phyloP scores from a whole-genome alignment of 2,797 vertebrate species.

The Discoglossus pictus region DNA sequence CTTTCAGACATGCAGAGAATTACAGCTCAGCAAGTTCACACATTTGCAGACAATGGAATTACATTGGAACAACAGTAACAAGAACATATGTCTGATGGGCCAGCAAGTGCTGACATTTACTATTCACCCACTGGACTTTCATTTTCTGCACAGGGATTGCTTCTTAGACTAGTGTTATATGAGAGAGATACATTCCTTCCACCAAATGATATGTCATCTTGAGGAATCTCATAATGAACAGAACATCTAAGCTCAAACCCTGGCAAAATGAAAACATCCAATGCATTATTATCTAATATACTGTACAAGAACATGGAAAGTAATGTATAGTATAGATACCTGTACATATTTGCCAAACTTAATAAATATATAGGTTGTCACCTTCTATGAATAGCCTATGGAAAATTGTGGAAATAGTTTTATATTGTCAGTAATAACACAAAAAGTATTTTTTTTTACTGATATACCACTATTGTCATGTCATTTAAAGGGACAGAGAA shows the following conservation, averaged over 20 bases:
- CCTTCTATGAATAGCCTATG: too few relatives aligned
- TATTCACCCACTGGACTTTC: constrained; percentile 64
- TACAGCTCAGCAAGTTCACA: constrained; percentile 70
- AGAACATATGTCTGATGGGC: constrained; percentile 65
- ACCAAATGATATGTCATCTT: constrained; percentile 60
- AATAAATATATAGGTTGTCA: constrained; percentile 55
- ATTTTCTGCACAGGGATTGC: constrained; percentile 61
- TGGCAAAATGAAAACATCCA: constrained; percentile 59
- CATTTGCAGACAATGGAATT: constrained; percentile 72
- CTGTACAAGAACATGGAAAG: too few relatives aligned
- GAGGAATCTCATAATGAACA: constrained; percentile 64
- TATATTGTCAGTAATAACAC: too few relatives aligned
- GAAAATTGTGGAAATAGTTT: too few relatives aligned
- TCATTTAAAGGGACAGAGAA: too few relatives aligned
- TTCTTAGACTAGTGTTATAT: constrained; percentile 58
- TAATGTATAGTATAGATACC: constrained; percentile 65
- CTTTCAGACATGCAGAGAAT: constrained; percentile 67
- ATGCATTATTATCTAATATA: too few relatives aligned
- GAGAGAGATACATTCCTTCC: constrained; percentile 61
- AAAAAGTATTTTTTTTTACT: too few relatives aligned
- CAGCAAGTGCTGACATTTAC: constrained; percentile 69
- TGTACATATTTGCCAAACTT: constrained; percentile 64
- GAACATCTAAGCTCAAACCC: constrained; percentile 60
- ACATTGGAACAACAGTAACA: constrained; percentile 65
- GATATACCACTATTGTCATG: too few relatives aligned